Evolutionary conservation across 2,113 vertebrate species (phyloP).

Genomic region (Gorsachius goisagi): DNA sequence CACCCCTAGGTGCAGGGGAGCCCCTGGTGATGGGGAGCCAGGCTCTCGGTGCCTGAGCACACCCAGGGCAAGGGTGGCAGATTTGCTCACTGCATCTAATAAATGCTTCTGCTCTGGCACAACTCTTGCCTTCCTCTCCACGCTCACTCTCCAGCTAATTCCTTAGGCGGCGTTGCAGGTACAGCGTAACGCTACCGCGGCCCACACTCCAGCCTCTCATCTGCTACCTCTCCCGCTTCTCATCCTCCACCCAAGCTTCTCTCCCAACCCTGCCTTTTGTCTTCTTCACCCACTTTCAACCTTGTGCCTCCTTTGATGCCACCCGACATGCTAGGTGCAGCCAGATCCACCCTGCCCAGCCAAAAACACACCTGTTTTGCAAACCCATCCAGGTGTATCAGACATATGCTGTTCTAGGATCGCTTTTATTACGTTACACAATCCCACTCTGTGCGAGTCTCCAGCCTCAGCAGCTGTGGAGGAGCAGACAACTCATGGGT

Average conservation of each 20-base stretch:
- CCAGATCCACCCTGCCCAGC: constrained; percentile 50
- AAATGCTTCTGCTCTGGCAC: neutral
- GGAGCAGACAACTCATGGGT: neutral
- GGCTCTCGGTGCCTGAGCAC: neutral
- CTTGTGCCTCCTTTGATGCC: constrained; percentile 61
- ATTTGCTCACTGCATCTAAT: neutral
- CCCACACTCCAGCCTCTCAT: constrained; percentile 38
- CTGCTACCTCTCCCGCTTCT: constrained; percentile 41
- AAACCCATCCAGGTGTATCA: neutral
- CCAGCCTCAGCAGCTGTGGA: neutral
- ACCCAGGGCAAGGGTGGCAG: neutral
- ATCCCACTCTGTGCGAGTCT: neutral
- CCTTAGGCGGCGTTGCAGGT: neutral
- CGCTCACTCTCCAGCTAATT: neutral
- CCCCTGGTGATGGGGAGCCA: neutral
- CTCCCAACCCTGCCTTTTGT: constrained; percentile 65
- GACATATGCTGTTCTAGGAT: neutral
- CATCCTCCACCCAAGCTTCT: constrained; percentile 57
- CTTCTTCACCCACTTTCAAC: constrained; percentile 62
- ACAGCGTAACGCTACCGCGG: neutral
- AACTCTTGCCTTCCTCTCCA: neutral
- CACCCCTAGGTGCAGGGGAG: neutral
- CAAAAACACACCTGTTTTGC: constrained; percentile 39
- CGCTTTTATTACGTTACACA: neutral
- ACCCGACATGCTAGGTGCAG: neutral